Evolutionary conservation across 2,113 vertebrate genomes (phyloP).

Genomic region (Rhombomys opimus): DNA sequence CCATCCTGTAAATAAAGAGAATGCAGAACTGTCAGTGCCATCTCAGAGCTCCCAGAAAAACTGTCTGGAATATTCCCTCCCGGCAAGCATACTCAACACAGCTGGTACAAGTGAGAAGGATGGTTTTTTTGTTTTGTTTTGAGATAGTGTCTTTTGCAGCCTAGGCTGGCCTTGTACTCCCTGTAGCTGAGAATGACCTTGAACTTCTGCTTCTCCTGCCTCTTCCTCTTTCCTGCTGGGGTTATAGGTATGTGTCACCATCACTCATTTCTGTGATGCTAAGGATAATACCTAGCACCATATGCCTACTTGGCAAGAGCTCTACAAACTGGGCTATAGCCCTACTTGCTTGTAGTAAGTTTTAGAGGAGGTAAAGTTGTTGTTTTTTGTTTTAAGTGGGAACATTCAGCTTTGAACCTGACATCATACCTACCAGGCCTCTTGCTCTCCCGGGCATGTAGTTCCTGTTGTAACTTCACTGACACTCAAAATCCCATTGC

Average conservation of each 20-base stretch:
- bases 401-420: neutral
- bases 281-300: too few relatives aligned
- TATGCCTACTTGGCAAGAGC: neutral
- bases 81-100: rapidly evolving
- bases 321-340: too few relatives aligned
- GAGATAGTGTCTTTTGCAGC: neutral
- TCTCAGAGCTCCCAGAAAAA: rapidly evolving
- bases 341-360: rapidly evolving
- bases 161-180: neutral
- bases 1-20: rapidly evolving
- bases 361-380: neutral
- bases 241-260: neutral
- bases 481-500: neutral
- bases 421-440: too few relatives aligned
- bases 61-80: neutral
- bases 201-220: neutral
- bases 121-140: neutral
- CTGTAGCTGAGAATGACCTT: too few relatives aligned
- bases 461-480: neutral
- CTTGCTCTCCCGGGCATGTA: rapidly evolving
- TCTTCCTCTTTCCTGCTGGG: neutral
- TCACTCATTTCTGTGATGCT: neutral
- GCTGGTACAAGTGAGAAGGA: neutral
- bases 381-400: neutral
- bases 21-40: rapidly evolving